Percentiles rank a stretch among this genome's conserved stretches.
phyloP scores from a whole-genome alignment of 2,113 vertebrate genomes.

The Osmerus eperlanus region DNA sequence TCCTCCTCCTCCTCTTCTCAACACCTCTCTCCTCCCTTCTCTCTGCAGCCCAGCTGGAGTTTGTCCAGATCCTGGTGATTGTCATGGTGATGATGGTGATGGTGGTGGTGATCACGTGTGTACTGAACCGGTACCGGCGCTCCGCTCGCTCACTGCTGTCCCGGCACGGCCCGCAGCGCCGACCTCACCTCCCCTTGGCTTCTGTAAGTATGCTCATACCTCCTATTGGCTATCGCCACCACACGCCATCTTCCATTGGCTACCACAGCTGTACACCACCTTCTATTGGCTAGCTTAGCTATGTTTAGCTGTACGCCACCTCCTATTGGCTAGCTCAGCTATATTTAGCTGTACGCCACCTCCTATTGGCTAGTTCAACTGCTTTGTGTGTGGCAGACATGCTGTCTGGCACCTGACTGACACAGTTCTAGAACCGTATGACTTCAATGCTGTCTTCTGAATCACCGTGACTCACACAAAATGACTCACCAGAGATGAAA shows the following conservation, averaged over 20 bases:
- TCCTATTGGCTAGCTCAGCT: neutral
- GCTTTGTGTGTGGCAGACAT: neutral
- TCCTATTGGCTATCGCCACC: neutral
- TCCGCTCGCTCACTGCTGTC: constrained; percentile 87
- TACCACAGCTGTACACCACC: neutral
- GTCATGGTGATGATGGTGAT: constrained; percentile 97
- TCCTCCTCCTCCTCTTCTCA: neutral
- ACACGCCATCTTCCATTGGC: neutral
- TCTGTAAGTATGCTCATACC: constrained; percentile 75
- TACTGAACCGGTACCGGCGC: constrained; percentile 94
- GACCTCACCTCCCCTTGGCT: constrained; percentile 82
- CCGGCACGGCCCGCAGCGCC: constrained; percentile 79
- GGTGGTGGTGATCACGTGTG: constrained; percentile 95
- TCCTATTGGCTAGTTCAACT: neutral
- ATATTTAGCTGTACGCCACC: neutral
- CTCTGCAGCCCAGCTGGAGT: constrained; percentile 89
- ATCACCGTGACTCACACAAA: neutral
- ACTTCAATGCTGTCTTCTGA: constrained; percentile 25
- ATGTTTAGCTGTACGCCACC: neutral
- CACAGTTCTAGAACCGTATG: constrained; percentile 44
- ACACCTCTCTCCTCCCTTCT: neutral
- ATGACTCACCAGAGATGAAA: no score
- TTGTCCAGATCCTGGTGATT: constrained; percentile 96
- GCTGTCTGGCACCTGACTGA: constrained; percentile 8
- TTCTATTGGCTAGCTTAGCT: neutral